Base-by-base conservation (phyloP, 1,140 invertebrate genomes). In the Potamilus streckersoni region DNA sequence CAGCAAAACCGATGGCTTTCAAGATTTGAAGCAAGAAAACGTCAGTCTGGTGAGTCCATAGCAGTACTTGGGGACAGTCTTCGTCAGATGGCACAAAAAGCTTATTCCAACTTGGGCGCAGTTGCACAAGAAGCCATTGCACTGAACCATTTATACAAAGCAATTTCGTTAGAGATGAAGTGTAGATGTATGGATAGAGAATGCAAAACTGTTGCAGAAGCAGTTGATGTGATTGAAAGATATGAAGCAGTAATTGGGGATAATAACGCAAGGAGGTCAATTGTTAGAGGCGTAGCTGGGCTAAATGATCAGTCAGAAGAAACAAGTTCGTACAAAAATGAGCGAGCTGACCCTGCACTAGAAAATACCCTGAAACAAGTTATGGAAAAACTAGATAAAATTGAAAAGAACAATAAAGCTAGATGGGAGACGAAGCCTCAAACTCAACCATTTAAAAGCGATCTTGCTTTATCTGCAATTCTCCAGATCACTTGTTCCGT, bases 231-330 rank as follows among this genome's bases (percentile, higher is more conserved):
- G 2, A 73, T 71, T 15, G 71, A 78, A 15, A 61, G 58, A 17
- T 78, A 78, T 23, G 76, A 78, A 17, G 56, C 68, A n/a, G 20
- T 78, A 19, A 5, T 74, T 16, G 71, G 76, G 8, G 38, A 73
- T 6, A 27, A 23, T 19, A 65, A 60, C 64, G 38, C 8, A 14
- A 19, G n/a, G 20, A 13, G 1, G 55, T 19, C 13, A 62, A 38
- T 13, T 23, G 17, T 63, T 17, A 62, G 20, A 6, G 19, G 20
- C 8, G 1, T 38, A 38, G 38, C 38, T 38, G 38, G 38, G 38
- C 4, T 38, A 4, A 38, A 38, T 38, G 38, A 38, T 38, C 23
- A 23, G 0, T 23, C 23, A 23, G 2, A 23, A 23, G 23, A 23
- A 23, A 23, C 23, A 23, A 23, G 23, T 23, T 23, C 23, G 23